Conservation (phyloP, 37 sponge, comb jelly and placozoan genomes). For the Trichoplax adhaerens region DNA sequence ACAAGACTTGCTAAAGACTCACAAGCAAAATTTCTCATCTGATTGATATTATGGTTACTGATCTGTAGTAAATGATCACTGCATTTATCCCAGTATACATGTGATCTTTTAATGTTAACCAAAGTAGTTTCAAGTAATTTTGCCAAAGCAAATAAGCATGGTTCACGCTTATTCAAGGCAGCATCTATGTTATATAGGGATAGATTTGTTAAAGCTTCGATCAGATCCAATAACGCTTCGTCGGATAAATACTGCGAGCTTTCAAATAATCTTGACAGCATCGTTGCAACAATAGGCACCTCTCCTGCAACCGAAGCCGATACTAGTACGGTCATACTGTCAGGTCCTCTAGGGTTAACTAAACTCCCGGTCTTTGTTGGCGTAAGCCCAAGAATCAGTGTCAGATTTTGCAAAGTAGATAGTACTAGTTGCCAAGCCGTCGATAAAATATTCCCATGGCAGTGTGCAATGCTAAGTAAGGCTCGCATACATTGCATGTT, state of each 20-base stretch:
- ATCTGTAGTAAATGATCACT: constrained; percentile 42
- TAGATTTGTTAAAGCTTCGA: constrained; percentile 41
- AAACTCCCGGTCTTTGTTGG: constrained; percentile 21
- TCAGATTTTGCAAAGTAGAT: constrained; percentile 44
- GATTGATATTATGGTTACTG: not conserved
- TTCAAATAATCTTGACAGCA: constrained; percentile 51
- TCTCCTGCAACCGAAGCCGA: constrained; percentile 14
- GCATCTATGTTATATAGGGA: constrained; percentile 16
- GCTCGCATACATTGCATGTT: constrained; percentile 71
- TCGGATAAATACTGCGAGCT: constrained; percentile 55
- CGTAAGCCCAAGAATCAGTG: constrained; percentile 21
- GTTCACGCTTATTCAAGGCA: not conserved
- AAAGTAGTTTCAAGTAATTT: constrained; percentile 46
- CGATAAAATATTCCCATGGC: constrained; percentile 62
- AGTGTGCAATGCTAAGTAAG: constrained; percentile 59
- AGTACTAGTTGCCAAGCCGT: constrained; percentile 67
- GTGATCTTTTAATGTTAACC: constrained; percentile 28
- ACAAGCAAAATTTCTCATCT: constrained; percentile 27
- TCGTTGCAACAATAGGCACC: constrained; percentile 14
- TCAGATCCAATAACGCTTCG: constrained; percentile 20
- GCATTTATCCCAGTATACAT: constrained; percentile 45
- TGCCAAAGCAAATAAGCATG: constrained; percentile 41
- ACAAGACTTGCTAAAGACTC: constrained; percentile 33
- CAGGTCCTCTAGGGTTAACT: not conserved
- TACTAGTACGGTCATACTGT: constrained; percentile 3